Evolutionary conservation across 1,140 invertebrate species (phyloP), one percentile per base, ranked within the genome.

Genomic region (Dermatophagoides farinae): DNA sequence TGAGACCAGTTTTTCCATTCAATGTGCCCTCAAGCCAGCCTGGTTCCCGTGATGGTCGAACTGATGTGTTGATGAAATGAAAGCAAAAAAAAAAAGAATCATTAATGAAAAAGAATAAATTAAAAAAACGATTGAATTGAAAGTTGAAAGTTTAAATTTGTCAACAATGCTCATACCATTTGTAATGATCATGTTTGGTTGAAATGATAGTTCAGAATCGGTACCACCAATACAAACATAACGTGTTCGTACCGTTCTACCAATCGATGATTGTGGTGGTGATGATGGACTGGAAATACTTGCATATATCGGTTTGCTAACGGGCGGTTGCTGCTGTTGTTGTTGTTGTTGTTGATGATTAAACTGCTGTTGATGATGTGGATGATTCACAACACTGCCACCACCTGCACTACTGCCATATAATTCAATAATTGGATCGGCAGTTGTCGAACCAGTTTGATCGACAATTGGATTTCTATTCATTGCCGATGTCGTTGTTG

Each of bases 151-250:
- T 11, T 50, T 18, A 16, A 18, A 61, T 20, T 41, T 25, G 50
- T 50, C 11, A 23, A 31, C 53, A 55, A 12, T 38, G 41, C 43
- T 74, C 77, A 78, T 78, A 92, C 89, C 90, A 80, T 95, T 89
- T 61, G 84, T 87, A 66, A 97, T 92, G 65, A 97, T 90, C 79
- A 93, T 86, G 79, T 96, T 96, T 64, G 91, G 89, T 77, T 95
- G 89, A 78, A 97, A 97, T 43, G 90, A 95, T 63, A 97, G 75
- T 76, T 97, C 92, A 61, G 89, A 86, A 70, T 91, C 86, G 75
- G 89, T 90, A 75, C 95, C 92, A 57, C 89, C 92, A 64, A 91
- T 78, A 74, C 92, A 97, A 50, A 87, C 84, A 74, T 95, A 97
- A 40, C 97, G 73, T 50, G 92, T 96, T 68, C 90, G 77, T 39